Evolutionary conservation across 2,797 vertebrate species (phyloP).

Genomic region (Danio albolineatus): DNA sequence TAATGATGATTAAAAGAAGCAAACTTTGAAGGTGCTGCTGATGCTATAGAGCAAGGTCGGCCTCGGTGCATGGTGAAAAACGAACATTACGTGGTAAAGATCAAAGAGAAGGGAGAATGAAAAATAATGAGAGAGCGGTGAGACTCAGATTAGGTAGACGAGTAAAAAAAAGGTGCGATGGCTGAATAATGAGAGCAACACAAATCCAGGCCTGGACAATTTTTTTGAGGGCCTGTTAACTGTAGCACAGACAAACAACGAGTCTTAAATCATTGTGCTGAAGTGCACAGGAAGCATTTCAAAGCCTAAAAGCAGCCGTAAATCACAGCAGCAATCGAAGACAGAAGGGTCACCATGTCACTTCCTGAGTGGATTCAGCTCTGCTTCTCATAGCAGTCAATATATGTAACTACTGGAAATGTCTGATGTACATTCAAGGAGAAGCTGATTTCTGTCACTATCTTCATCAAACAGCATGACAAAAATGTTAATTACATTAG

Average conservation of each 20-base stretch:
- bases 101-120: slow-evolving; percentile 36
- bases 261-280: slow-evolving; percentile 50
- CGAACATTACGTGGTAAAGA: slow-evolving; percentile 26
- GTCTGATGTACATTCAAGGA: neutral
- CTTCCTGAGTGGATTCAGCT: slow-evolving; percentile 23
- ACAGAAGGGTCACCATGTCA: slow-evolving; percentile 18
- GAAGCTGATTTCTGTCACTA: neutral
- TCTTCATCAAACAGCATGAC: neutral
- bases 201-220: slow-evolving; percentile 31
- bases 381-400: neutral
- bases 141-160: slow-evolving; percentile 38
- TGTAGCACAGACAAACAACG: slow-evolving; percentile 48
- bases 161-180: slow-evolving; percentile 30
- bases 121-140: slow-evolving; percentile 44
- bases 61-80: slow-evolving; percentile 15
- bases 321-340: slow-evolving; percentile 32
- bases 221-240: slow-evolving; percentile 37
- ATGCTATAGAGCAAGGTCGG: slow-evolving; percentile 21
- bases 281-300: slow-evolving; percentile 48
- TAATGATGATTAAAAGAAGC: slow-evolving; percentile 42
- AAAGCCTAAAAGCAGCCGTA: slow-evolving; percentile 42
- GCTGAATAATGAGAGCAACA: slow-evolving; percentile 56
- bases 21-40: slow-evolving; percentile 22
- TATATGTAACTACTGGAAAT: neutral
- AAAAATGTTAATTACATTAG: neutral